These are phyloP conservation scores for Asbolus verrucosus DNA, from an alignment of 1,140 invertebrate genomes.

Conservation along the genomic window DNA sequence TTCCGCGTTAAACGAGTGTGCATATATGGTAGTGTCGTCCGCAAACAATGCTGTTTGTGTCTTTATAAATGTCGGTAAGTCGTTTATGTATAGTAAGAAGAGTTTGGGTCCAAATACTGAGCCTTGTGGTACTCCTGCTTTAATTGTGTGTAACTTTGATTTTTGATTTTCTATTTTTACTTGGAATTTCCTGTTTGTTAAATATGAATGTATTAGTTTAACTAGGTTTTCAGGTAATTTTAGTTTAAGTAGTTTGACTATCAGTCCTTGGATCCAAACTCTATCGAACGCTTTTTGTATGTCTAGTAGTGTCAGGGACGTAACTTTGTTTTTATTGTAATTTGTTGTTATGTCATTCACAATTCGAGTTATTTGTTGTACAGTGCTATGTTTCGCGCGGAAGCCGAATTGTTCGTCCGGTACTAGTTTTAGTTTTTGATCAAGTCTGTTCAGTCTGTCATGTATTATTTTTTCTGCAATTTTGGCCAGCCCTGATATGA, in stretches of 20 bases:
- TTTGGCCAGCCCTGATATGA: slow-evolving; percentile 59
- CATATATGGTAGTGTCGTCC: slow-evolving; percentile 60
- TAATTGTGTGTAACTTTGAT: slow-evolving; percentile 46
- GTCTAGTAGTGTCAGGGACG: slow-evolving; percentile 55
- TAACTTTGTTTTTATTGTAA: slow-evolving; percentile 55
- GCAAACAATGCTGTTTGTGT: slow-evolving; percentile 57
- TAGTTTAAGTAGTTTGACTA: slow-evolving; percentile 55
- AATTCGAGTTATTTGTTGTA: slow-evolving; percentile 62
- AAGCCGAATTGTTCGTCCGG: slow-evolving; percentile 65
- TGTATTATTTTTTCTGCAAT: slow-evolving; percentile 60
- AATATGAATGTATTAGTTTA: slow-evolving; percentile 54
- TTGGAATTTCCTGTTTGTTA: slow-evolving; percentile 53
- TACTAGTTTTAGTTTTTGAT: slow-evolving; percentile 58
- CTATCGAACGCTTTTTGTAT: slow-evolving; percentile 62
- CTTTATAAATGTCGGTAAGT: slow-evolving; percentile 45
- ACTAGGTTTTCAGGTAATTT: slow-evolving; percentile 48
- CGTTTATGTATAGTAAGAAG: slow-evolving; percentile 53
- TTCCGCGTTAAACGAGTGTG: slow-evolving; percentile 37
- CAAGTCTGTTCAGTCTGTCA: slow-evolving; percentile 33
- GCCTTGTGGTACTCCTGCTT: slow-evolving; percentile 57
- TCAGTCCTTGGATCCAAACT: slow-evolving; percentile 59
- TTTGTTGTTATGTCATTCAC: slow-evolving; percentile 57
- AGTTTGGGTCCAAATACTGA: slow-evolving; percentile 49
- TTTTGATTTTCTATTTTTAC: slow-evolving; percentile 49
- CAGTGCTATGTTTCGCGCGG: slow-evolving; percentile 53